Conservation (phyloP, 2,888 invertebrate genomes). For the Pseudolycoriella hygida region DNA sequence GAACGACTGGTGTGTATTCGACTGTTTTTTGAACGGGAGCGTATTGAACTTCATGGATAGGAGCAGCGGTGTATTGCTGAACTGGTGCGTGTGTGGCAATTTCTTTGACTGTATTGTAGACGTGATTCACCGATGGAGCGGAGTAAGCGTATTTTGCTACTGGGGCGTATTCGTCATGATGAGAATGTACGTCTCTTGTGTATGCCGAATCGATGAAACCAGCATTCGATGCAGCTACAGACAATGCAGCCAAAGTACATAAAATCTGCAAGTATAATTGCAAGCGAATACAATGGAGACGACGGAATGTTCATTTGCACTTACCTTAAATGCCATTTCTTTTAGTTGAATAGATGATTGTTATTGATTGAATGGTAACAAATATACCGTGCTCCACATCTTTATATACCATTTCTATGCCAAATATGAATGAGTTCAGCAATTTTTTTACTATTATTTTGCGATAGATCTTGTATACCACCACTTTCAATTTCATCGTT, state of each 20-base stretch:
- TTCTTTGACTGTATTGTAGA: background rate
- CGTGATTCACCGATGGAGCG: background rate
- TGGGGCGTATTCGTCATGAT: background rate
- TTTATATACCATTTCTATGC: slow-evolving; percentile 4
- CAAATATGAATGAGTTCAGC: no score
- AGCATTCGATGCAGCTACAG: slow-evolving; percentile 15
- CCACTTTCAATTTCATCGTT: slow-evolving; percentile 3
- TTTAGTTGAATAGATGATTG: background rate
- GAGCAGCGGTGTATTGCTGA: background rate
- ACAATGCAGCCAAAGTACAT: slow-evolving; percentile 13
- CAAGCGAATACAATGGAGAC: slow-evolving; percentile 7
- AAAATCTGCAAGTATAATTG: slow-evolving; percentile 14
- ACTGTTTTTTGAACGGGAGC: slow-evolving; percentile 15
- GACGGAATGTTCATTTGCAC: background rate
- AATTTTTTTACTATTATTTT: background rate
- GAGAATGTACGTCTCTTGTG: background rate
- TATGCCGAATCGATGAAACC: slow-evolving; percentile 12
- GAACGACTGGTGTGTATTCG: slow-evolving; percentile 21
- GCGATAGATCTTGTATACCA: background rate
- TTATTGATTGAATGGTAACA: slow-evolving; percentile 4
- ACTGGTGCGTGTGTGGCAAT: background rate
- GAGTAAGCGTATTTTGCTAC: background rate
- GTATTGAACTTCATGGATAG: background rate
- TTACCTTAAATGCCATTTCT: slow-evolving; percentile 2
- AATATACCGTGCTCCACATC: background rate